Base-by-base conservation (phyloP, 2,888 invertebrate genomes). In the Lordiphosa andalusiaca region DNA sequence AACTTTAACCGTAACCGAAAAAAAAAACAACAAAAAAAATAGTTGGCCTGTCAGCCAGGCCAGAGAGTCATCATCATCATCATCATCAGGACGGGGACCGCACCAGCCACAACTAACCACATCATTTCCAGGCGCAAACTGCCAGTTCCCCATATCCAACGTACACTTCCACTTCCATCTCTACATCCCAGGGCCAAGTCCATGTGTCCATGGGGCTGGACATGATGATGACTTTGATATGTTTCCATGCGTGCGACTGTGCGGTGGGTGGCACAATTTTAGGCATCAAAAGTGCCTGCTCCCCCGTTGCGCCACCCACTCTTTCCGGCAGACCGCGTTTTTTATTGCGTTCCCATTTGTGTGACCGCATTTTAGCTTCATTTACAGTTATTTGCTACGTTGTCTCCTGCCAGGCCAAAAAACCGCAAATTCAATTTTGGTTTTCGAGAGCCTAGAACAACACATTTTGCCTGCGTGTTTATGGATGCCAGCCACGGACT, bases 351-450 rank as follows among this genome's bases (percentile, higher is more conserved):
- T 46, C 71, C 54, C 70, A 62, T 67, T 66, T 60, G 59, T 60
- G 39, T 65, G 62, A 80, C 84, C 80, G 62, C 84, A 80, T 67
- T 80, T 81, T 84, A 73, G 82, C 77, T 84, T 73, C 74, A 83
- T 80, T 84, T 77, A 69, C 81, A 71, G 81, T 77, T 81, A 77
- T 83, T 81, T 84, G 71, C 65, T 53, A 49, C 54, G 50, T 51
- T 49, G 53, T 42, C 42, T 47, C 52, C n/a, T 54, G 30, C 48
- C 51, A 53, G 19, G 52, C 35, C 40, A 30, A 50, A 53, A 72
- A 78, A 78, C 76, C 80, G 67, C 82, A 80, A 84, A 84, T 84
- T 80, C 80, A 80, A 80, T 80, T 80, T 80, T 73, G 84, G 74
- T 76, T 76, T 71, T 35, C 3, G 57, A 67, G 33, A 59, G 68